phyloP scores from a whole-genome alignment of 2,888 invertebrate species.

The Ganaspis brasiliensis region DNA sequence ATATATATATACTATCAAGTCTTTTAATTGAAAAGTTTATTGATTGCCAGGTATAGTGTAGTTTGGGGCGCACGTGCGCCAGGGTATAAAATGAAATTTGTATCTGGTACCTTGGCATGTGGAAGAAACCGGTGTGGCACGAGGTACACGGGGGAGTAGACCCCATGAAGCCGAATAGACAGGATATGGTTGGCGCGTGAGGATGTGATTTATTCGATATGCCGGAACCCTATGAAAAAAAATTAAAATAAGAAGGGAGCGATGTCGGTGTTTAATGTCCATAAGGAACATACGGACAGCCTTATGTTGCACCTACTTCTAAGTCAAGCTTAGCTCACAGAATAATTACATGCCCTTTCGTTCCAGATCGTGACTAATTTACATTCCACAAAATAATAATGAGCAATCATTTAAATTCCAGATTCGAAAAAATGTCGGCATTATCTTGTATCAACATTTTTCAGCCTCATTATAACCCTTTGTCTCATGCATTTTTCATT shows the following conservation, averaged over 20 bases:
- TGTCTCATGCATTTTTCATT: too few relatives aligned
- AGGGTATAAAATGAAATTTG: not conserved
- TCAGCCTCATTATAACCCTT: too few relatives aligned
- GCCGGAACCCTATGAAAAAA: conserved; percentile 70
- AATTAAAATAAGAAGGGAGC: conserved; percentile 41
- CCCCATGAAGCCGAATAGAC: conserved; percentile 69
- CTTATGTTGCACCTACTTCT: conserved; percentile 25
- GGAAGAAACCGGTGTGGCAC: conserved; percentile 34
- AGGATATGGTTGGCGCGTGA: conserved; percentile 68
- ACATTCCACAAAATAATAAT: not conserved
- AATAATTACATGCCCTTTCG: conserved; percentile 7
- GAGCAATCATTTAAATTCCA: not conserved
- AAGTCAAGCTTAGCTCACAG: not conserved
- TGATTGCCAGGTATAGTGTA: too few relatives aligned
- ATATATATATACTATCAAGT: too few relatives aligned
- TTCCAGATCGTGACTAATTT: not conserved
- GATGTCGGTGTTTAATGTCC: conserved; percentile 28
- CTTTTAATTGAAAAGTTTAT: too few relatives aligned
- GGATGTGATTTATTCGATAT: conserved; percentile 77
- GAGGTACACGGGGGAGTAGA: conserved; percentile 55
- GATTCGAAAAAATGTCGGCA: not conserved
- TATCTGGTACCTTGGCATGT: conserved; percentile 30
- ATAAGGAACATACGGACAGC: conserved; percentile 33
- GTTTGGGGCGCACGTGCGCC: not conserved
- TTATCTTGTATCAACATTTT: not conserved